phyloP scores from a whole-genome alignment of 1,140 invertebrate species.

The Solenopsis fugax region DNA sequence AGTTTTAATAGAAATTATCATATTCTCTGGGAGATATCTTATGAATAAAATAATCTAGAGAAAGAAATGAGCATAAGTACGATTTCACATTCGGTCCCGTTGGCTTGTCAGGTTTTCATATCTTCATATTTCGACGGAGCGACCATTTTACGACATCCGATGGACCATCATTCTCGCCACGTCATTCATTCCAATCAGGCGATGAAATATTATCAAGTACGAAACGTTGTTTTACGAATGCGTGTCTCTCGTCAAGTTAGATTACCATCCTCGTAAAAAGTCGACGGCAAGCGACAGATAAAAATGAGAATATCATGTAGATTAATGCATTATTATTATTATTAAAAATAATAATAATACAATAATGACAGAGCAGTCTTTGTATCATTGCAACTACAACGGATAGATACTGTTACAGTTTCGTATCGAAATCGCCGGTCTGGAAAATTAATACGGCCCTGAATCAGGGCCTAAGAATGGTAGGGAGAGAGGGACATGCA shows the following conservation, averaged over 20 bases:
- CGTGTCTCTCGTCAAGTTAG: neutral
- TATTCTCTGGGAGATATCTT: too few species aligned
- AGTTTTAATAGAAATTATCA: too few species aligned
- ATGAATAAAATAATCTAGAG: too few species aligned
- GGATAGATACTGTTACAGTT: neutral
- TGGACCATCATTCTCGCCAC: neutral
- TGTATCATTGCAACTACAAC: neutral
- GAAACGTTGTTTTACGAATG: neutral
- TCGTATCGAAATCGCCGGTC: neutral
- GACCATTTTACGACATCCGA: neutral
- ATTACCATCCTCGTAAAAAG: neutral
- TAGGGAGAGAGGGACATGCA: constrained; percentile 10
- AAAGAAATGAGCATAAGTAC: too few species aligned
- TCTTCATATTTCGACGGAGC: neutral
- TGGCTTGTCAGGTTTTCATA: neutral
- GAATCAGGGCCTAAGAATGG: neutral
- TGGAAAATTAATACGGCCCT: constrained; percentile 11
- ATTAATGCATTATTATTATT: neutral
- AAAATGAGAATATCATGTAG: neutral
- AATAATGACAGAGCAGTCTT: neutral
- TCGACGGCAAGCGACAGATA: neutral
- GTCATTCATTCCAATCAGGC: neutral
- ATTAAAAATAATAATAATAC: neutral
- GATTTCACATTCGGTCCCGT: too few species aligned
- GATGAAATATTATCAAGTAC: neutral